Conservation (phyloP, 1,140 invertebrate species). For the Steinernema khuongi region DNA sequence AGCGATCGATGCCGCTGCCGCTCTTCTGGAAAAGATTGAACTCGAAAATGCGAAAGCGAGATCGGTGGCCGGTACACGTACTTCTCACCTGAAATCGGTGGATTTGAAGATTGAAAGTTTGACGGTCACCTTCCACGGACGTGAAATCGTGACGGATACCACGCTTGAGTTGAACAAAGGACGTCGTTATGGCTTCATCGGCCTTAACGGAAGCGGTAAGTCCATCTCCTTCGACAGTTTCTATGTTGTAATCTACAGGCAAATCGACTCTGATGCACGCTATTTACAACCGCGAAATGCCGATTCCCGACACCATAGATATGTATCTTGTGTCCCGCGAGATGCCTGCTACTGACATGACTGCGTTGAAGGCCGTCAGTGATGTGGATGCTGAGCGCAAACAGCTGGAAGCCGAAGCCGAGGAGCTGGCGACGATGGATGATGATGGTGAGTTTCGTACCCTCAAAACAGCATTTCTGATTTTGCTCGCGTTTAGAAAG, state of each 20-base stretch:
- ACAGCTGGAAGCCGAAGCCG: conserved; percentile 83
- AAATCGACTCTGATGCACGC: conserved; percentile 88
- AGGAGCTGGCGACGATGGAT: conserved; percentile 75
- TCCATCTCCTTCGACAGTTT: conserved; percentile 25
- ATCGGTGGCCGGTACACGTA: conserved; percentile 85
- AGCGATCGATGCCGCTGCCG: conserved; percentile 48
- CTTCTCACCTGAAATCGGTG: conserved; percentile 84
- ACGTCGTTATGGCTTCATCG: conserved; percentile 87
- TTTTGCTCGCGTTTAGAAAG: conserved; percentile 66
- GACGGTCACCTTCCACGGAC: conserved; percentile 92
- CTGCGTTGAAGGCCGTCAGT: conserved; percentile 89
- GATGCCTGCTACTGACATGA: conserved; percentile 84
- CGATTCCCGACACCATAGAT: conserved; percentile 92
- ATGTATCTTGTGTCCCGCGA: conserved; percentile 94
- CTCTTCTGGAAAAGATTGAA: conserved; percentile 77
- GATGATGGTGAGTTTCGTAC: conserved; percentile 72
- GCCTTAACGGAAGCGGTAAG: conserved; percentile 87
- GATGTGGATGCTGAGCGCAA: conserved; percentile 92
- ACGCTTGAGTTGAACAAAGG: conserved; percentile 93
- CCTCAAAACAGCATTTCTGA: not conserved
- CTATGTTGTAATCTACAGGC: conserved; percentile 61
- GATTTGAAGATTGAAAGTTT: conserved; percentile 95
- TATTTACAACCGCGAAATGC: conserved; percentile 84
- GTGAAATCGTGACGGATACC: conserved; percentile 88
- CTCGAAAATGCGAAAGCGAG: conserved; percentile 79